phyloP scores from a whole-genome alignment of 2,797 vertebrate species.

The Tokudaia tokunoshimensis region DNA sequence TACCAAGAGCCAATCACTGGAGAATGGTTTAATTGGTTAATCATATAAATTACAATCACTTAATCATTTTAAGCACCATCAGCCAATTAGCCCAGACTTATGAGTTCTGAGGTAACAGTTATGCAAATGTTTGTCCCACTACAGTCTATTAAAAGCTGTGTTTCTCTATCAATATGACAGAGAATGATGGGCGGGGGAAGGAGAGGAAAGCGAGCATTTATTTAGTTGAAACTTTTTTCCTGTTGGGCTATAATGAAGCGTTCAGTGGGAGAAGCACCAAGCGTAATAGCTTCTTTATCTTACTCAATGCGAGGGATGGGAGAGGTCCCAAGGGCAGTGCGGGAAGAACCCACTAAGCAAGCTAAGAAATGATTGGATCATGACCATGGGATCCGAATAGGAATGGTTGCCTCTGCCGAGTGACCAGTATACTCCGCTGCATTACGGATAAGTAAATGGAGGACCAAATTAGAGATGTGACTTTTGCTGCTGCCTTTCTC shows the following conservation, averaged over 20 bases:
- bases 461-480: not conserved
- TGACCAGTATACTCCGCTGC: too few species aligned
- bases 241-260: constrained; percentile 77
- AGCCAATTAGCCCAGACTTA: constrained; percentile 92
- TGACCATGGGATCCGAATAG: not conserved
- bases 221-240: constrained; percentile 79
- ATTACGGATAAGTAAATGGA: not conserved
- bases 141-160: constrained; percentile 89
- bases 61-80: constrained; percentile 94
- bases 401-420: not conserved
- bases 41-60: constrained; percentile 94
- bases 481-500: not conserved
- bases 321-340: not conserved
- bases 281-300: constrained; percentile 49
- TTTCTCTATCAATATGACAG: constrained; percentile 88
- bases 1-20: constrained; percentile 87
- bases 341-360: not conserved
- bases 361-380: not conserved
- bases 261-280: constrained; percentile 64
- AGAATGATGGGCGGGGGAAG: constrained; percentile 86
- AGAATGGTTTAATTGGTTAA: constrained; percentile 93
- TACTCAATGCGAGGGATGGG: fast-evolving
- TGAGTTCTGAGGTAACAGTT: constrained; percentile 91
- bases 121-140: constrained; percentile 92
- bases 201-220: constrained; percentile 85